Evolutionary conservation across 2,797 vertebrate species (phyloP), one percentile per base, ranked within the genome.

Genomic region (Triplophysa yarkandensis): DNA sequence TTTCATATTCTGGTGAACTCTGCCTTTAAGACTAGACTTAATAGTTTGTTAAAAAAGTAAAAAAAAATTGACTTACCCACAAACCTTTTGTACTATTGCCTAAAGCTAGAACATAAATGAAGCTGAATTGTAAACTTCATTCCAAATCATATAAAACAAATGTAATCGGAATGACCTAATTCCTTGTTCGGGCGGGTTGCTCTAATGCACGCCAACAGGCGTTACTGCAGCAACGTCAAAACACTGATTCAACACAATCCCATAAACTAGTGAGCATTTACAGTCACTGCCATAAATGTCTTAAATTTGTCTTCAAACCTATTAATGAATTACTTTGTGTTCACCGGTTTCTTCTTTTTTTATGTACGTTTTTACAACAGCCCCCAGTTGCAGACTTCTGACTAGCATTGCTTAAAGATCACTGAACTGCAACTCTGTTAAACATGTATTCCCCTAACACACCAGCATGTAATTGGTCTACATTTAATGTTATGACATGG

Each of bases 161-260:
- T 3, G 17, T 19, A 4, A 17, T 39, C 21, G 2, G 17, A 41
- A 43, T 43, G 10, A 41, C 1, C 39, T 8, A 6, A 55, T 41
- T 11, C 17, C 11, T 68, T 9, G n/a, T 9, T 10, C 13, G 23
- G 34, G 50, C 34, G 34, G 34, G 58, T 54, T 44, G 23, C 60
- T 54, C 23, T 25, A 41, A 46, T 63, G 32, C 34, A 30, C 17
- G n/a, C 46, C 23, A 27, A 28, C 14, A 54, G 34, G 17, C 34
- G 71, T 74, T 74, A 34, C 71, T 19, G 23, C 19, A 66, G 71
- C 71, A 74, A 74, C 71, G 25, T 14, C 36, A 74, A 25, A 65
- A 74, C 62, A 72, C 68, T n/a, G 28, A 17, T 25, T 25, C 14
- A 19, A 17, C 54, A 30, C 46, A 21, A 27, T 14, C 41, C 23